Base-by-base conservation (phyloP, 2,797 vertebrate genomes). In the Gymnodraco acuticeps region DNA sequence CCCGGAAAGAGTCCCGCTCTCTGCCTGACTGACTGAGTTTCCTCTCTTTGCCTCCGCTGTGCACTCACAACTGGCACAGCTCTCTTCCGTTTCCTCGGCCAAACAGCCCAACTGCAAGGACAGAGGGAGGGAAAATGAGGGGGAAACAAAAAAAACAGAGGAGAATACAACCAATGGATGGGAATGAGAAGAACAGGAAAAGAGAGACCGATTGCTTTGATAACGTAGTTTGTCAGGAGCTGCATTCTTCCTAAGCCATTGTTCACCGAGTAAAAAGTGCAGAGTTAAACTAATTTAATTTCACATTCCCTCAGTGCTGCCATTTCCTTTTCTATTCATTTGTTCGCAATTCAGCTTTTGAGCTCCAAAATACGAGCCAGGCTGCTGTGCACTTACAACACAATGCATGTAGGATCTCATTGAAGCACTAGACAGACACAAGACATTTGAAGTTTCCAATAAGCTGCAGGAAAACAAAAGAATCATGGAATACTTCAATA, bases 191-290 rank as follows among this genome's bases (percentile, higher is more conserved):
- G 70, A 81, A 75, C 77, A 83, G 20, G 62, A 83, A 73, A 73
- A 63, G 38, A 83, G 53, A 93, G 73, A 90, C 72, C 83, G 83
- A 94, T 92, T 90, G 89, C 88, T 80, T 83, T 58, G 75, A 90
- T 93, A 93, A 94, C 93, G 80, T 63, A 92, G 83, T 94, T 85
- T 88, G 93, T 92, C 90, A 92, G 89, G 64, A 77, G 86, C 75
- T 87, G 86, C 78, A 90, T 91, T 93, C 83, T 88, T 89, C 61
- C 80, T 90, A 84, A 89, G 82, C 76, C 82, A 89, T 83, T 88
- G 84, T 69, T 75, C 73, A 66, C 50, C 15, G 70, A 92, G 87
- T 83, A 89, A 92, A 92, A 91, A 88, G 83, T 60, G 71, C 83
- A 90, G 85, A 87, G 81, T 86, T 91, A 87, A 90, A 88, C 68